Percentiles rank a stretch among this genome's conserved stretches.
Conservation (phyloP, 2,888 invertebrate genomes). For the Conops quadrifasciatus region DNA sequence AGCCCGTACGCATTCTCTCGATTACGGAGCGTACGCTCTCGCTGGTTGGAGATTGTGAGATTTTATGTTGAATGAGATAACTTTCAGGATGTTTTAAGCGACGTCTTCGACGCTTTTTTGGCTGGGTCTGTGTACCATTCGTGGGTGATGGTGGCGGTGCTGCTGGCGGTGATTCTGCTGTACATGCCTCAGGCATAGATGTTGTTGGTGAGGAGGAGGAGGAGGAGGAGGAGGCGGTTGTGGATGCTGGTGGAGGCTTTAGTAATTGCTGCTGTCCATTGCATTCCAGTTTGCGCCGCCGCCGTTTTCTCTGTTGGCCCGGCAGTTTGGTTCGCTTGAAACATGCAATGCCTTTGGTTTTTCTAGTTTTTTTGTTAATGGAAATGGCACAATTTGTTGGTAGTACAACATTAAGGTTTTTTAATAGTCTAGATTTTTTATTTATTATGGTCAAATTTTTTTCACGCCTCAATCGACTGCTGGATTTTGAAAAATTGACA, state of each 20-base stretch:
- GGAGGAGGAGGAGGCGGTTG: too few species aligned
- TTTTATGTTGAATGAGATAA: conserved; percentile 29
- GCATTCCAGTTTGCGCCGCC: neutral
- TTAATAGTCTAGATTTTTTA: neutral
- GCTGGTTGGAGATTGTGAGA: conserved; percentile 15
- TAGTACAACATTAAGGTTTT: too few species aligned
- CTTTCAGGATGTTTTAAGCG: conserved; percentile 35
- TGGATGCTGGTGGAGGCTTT: too few species aligned
- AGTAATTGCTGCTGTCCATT: neutral
- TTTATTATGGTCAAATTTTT: conserved; percentile 3
- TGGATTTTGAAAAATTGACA: conserved; percentile 5
- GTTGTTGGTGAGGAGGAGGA: neutral
- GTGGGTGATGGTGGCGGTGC: neutral
- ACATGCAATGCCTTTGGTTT: neutral
- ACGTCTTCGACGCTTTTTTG: neutral
- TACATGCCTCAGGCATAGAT: neutral
- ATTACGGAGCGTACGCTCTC: conserved; percentile 29
- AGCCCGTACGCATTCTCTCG: conserved; percentile 26
- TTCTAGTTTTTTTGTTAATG: neutral
- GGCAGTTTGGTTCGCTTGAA: too few species aligned
- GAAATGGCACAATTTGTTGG: neutral
- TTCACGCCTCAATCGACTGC: neutral
- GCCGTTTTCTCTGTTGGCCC: too few species aligned
- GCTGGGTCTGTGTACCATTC: neutral
- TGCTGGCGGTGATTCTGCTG: neutral